Percentiles rank a stretch among this genome's conserved stretches.
These are phyloP conservation scores for Falco concolor DNA, from an alignment of 2,797 vertebrate species.

Conservation along the genomic window DNA sequence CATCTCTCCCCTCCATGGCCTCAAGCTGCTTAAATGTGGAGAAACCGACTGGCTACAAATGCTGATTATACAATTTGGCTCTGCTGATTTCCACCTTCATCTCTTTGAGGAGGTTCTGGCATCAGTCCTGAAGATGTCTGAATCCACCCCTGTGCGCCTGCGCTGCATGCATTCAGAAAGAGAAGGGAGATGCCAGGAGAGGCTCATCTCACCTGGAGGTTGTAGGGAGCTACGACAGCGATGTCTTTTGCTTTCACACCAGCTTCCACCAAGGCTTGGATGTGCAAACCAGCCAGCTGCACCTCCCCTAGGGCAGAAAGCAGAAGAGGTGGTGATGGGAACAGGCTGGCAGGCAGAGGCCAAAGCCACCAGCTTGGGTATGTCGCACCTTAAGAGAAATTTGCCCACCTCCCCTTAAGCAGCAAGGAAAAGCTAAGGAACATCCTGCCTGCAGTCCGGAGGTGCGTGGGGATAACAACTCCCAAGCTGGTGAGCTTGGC, in stretches of 20 bases:
- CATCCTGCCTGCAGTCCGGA: background rate
- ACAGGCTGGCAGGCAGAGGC: background rate
- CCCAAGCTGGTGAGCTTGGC: background rate
- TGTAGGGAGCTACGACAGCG: conserved; percentile 91
- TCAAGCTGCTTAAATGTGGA: background rate
- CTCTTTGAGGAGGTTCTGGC: background rate
- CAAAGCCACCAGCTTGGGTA: background rate
- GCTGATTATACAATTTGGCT: background rate
- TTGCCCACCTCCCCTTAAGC: background rate
- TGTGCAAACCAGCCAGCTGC: conserved; percentile 83
- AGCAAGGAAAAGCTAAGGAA: background rate
- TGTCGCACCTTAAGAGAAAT: accelerated
- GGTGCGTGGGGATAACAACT: accelerated
- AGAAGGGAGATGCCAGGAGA: background rate
- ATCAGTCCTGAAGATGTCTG: background rate
- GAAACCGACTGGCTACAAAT: accelerated
- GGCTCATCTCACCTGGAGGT: conserved; percentile 84
- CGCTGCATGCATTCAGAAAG: accelerated
- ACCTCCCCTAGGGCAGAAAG: conserved; percentile 84
- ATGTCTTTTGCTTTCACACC: conserved; percentile 87
- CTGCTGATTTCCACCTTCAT: background rate
- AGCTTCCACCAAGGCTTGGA: conserved; percentile 85
- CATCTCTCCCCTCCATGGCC: background rate
- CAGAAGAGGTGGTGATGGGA: background rate
- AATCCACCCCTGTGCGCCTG: too few relatives aligned